phyloP scores from a whole-genome alignment of 2,888 invertebrate species.

The Drosophila quinaria region DNA sequence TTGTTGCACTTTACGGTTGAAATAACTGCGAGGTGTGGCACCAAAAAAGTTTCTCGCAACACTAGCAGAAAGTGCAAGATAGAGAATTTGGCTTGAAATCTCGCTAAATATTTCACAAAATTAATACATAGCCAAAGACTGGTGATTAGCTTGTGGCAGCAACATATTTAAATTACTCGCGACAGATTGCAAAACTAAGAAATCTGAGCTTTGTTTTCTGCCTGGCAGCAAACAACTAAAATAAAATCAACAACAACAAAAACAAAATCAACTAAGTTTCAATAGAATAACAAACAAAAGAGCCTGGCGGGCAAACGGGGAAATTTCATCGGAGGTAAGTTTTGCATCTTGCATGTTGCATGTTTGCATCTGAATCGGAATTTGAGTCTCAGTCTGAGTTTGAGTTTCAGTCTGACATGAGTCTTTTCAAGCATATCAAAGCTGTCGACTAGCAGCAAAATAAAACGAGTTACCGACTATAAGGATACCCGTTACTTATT shows the following conservation, averaged over 20 bases:
- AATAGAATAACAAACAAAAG: conserved; percentile 76
- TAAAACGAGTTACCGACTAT: conserved; percentile 5
- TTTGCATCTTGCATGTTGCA: conserved; percentile 25
- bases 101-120: conserved; percentile 24
- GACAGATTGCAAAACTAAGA: conserved; percentile 40
- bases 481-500: no score
- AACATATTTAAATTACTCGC: conserved; percentile 34
- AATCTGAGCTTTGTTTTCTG: conserved; percentile 38
- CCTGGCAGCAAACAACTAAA: conserved; percentile 34
- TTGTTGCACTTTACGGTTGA: conserved; percentile 75
- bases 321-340: conserved; percentile 19
- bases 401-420: conserved; percentile 62
- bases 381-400: conserved; percentile 8
- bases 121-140: conserved; percentile 22
- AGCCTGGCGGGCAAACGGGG: conserved; percentile 49
- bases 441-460: conserved; percentile 63
- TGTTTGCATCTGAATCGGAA: background rate
- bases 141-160: conserved; percentile 34
- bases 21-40: conserved; percentile 67
- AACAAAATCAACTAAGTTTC: conserved; percentile 69
- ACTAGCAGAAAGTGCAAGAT: conserved; percentile 1
- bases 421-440: conserved; percentile 75
- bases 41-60: conserved; percentile 33
- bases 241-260: conserved; percentile 34
- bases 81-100: background rate